Percentiles rank a stretch among this genome's conserved stretches.
Conservation (phyloP, 2,888 invertebrate genomes). For the Hoplodrina ambigua region DNA sequence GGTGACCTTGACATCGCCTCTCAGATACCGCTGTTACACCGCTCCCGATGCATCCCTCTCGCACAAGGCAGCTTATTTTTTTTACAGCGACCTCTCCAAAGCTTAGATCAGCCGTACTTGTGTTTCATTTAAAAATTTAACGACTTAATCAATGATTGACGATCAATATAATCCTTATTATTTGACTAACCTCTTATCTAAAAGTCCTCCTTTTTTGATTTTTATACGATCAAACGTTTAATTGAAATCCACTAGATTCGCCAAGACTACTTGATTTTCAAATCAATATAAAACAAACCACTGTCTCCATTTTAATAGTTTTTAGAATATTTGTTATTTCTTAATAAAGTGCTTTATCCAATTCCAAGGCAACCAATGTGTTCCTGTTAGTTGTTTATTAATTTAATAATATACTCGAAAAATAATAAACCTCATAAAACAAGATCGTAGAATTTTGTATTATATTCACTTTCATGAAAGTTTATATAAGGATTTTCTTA, state of each 20-base stretch:
- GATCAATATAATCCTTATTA: slow-evolving; percentile 21
- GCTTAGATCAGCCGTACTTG: slow-evolving; percentile 55
- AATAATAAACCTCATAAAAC: slow-evolving; percentile 8
- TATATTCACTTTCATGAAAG: slow-evolving; percentile 28
- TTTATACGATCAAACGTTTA: slow-evolving; percentile 14
- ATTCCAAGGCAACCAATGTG: slow-evolving; percentile 46
- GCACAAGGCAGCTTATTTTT: slow-evolving; percentile 76
- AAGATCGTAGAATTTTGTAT: slow-evolving; percentile 33
- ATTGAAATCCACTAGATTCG: slow-evolving; percentile 20
- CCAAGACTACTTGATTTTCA: slow-evolving; percentile 31
- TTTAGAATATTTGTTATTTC: slow-evolving; percentile 35
- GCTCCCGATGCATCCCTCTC: slow-evolving; percentile 78
- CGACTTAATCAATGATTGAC: slow-evolving; percentile 1
- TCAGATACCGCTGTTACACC: slow-evolving; percentile 79
- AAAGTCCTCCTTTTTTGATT: slow-evolving; percentile 5
- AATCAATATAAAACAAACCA: slow-evolving; percentile 7
- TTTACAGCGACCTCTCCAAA: slow-evolving; percentile 65
- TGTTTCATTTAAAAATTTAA: slow-evolving; percentile 44
- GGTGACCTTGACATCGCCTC: slow-evolving; percentile 76
- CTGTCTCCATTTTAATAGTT: slow-evolving; percentile 40
- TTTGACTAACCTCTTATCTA: slow-evolving; percentile 9
- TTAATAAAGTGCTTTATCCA: slow-evolving; percentile 40
- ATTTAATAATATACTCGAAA: slow-evolving; percentile 32
- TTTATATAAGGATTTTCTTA: slow-evolving; percentile 29
- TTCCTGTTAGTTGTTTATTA: slow-evolving; percentile 44